Conservation (phyloP, 2,797 vertebrate genomes). For the Acanthurus tractus region DNA sequence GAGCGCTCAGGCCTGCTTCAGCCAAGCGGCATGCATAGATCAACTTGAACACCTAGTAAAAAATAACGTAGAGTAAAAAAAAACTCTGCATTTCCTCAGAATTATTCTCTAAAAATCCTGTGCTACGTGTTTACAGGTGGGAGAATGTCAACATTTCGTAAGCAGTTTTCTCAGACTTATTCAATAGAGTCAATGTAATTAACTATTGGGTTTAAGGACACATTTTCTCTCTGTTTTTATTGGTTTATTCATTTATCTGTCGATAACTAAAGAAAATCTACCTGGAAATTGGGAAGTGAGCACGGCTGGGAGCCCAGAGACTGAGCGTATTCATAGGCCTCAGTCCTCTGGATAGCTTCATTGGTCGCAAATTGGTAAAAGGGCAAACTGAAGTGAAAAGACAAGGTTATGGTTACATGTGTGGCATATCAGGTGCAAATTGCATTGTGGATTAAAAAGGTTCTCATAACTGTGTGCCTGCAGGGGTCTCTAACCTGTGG, state of each 20-base stretch:
- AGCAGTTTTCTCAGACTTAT: neutral
- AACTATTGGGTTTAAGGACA: neutral
- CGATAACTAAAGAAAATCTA: constrained; percentile 50
- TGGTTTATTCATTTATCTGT: neutral
- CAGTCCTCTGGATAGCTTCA: constrained; percentile 96
- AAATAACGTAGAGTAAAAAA: constrained; percentile 32
- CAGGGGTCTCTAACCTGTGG: constrained; percentile 88
- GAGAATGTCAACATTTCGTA: neutral
- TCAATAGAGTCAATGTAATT: neutral
- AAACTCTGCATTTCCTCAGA: neutral
- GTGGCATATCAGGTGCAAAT: neutral
- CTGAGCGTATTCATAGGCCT: constrained; percentile 96
- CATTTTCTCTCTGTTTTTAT: neutral
- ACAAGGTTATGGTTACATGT: constrained; percentile 17
- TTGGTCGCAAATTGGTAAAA: constrained; percentile 93
- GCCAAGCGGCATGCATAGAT: constrained; percentile 96
- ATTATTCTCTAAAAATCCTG: neutral
- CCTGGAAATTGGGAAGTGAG: constrained; percentile 94
- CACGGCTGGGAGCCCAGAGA: constrained; percentile 91
- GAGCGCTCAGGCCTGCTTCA: constrained; percentile 93
- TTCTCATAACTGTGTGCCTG: neutral
- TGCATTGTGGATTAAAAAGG: neutral
- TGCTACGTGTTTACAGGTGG: neutral
- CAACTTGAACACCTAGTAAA: constrained; percentile 93
- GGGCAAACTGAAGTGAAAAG: constrained; percentile 82